These are phyloP conservation scores for Oryzias celebensis DNA, from an alignment of 2,113 vertebrate genomes.

Conservation along the genomic window DNA sequence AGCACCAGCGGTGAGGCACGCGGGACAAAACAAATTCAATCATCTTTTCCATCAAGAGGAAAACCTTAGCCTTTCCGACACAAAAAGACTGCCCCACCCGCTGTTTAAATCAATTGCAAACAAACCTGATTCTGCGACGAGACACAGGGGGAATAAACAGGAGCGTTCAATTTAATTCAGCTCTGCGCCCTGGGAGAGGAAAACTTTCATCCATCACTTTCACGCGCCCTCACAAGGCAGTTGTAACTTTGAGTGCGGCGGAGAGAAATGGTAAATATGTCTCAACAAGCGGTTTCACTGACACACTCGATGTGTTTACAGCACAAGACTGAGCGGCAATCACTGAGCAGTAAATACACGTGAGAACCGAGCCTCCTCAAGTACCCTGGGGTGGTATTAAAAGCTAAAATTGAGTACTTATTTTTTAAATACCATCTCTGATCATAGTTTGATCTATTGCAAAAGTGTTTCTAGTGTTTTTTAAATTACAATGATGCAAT, in stretches of 20 bases:
- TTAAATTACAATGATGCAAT: too few relatives aligned
- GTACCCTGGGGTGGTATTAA: not conserved
- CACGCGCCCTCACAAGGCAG: constrained; percentile 56
- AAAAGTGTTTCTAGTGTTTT: too few relatives aligned
- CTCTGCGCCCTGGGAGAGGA: constrained; percentile 57
- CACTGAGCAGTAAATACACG: constrained; percentile 17
- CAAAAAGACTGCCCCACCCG: constrained; percentile 65
- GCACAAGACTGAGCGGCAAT: constrained; percentile 4
- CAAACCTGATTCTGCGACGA: constrained; percentile 72
- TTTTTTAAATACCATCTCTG: too few relatives aligned
- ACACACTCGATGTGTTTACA: constrained; percentile 56
- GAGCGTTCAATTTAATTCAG: constrained; percentile 81
- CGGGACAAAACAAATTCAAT: constrained; percentile 79
- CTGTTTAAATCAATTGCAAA: constrained; percentile 80
- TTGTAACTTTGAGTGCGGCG: constrained; percentile 47
- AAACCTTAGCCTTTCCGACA: constrained; percentile 61
- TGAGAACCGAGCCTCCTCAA: constrained; percentile 17
- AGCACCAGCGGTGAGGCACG: constrained; percentile 50
- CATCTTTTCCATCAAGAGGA: constrained; percentile 74
- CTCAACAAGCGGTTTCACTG: constrained; percentile 50
- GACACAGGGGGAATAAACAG: constrained; percentile 77
- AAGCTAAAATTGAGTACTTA: not conserved
- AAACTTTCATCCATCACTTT: constrained; percentile 82
- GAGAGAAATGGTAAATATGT: constrained; percentile 61
- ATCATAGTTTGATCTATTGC: too few relatives aligned